Evolutionary conservation across 2,888 invertebrate genomes (phyloP).

Genomic region (Habroteleia sp.): DNA sequence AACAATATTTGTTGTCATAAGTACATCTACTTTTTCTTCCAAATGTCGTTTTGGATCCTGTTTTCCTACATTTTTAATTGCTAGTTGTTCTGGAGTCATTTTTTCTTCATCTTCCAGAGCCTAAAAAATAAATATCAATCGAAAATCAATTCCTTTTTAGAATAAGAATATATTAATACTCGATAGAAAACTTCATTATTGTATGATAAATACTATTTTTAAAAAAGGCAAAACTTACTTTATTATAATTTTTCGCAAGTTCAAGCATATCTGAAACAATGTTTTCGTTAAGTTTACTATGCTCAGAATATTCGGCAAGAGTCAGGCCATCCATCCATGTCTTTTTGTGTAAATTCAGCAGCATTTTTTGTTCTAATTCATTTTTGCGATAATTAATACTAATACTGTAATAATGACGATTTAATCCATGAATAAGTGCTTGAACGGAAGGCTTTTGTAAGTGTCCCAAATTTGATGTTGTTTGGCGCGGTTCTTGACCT

Average conservation of each 20-base stretch:
- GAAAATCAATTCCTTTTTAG: too few species aligned
- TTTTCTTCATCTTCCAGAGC: conserved; percentile 99
- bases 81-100: conserved; percentile 99
- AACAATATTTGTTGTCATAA: conserved; percentile 98
- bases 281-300: conserved; percentile 95
- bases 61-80: conserved; percentile 99
- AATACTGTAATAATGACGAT: conserved; percentile 99
- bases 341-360: conserved; percentile 98
- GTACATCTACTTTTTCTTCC: conserved; percentile 97
- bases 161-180: too few species aligned
- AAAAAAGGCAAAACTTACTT: conserved; percentile 84
- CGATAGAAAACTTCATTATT: not conserved
- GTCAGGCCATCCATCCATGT: conserved; percentile 99
- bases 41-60: conserved; percentile 99
- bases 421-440: conserved; percentile 98
- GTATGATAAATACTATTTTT: conserved; percentile 1
- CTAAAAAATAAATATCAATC: conserved; percentile 77
- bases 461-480: conserved; percentile 99
- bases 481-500: conserved; percentile 99
- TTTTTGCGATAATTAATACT: conserved; percentile 99
- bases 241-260: conserved; percentile 98
- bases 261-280: conserved; percentile 98
- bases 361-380: conserved; percentile 99
- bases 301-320: conserved; percentile 94
- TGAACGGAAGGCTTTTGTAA: conserved; percentile 99